Evolutionary conservation across 2,888 invertebrate species (phyloP).

Genomic region (Chloroclysta siterata): DNA sequence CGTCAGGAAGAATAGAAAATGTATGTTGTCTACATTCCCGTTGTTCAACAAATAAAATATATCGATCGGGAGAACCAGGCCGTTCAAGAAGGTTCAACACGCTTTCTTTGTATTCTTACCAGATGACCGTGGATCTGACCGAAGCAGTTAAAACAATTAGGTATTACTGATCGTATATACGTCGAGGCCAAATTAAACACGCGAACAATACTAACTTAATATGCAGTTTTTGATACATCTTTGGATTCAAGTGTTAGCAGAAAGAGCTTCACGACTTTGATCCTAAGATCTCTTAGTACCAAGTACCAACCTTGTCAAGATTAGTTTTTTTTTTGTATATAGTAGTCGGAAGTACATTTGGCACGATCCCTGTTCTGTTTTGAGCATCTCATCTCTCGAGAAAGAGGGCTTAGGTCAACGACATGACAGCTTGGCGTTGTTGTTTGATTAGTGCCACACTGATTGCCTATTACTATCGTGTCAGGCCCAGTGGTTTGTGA

Average conservation of each 20-base stretch:
- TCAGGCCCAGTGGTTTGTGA: conserved; percentile 8
- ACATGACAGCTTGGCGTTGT: not conserved
- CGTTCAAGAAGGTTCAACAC: not conserved
- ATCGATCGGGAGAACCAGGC: too few relatives aligned
- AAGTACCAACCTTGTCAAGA: too few relatives aligned
- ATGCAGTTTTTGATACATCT: not conserved
- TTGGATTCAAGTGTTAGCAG: not conserved
- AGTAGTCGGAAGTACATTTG: too few relatives aligned
- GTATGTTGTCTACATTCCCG: too few relatives aligned
- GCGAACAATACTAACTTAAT: not conserved
- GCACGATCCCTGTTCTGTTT: too few relatives aligned
- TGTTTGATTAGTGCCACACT: not conserved
- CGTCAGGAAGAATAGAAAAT: too few relatives aligned
- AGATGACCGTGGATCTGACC: not conserved
- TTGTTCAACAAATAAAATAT: too few relatives aligned
- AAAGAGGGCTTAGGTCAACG: too few relatives aligned
- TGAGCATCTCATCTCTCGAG: too few relatives aligned
- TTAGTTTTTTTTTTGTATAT: too few relatives aligned
- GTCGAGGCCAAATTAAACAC: conserved; percentile 2
- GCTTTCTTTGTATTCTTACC: not conserved
- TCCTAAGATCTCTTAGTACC: too few relatives aligned
- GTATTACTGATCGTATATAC: not conserved
- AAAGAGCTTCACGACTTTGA: too few relatives aligned
- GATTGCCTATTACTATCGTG: conserved; percentile 7
- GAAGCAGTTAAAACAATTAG: not conserved